Percentiles rank a stretch among this genome's conserved stretches.
Evolutionary conservation across 2,888 invertebrate species (phyloP).

Genomic region (Cryptus viduatorius): DNA sequence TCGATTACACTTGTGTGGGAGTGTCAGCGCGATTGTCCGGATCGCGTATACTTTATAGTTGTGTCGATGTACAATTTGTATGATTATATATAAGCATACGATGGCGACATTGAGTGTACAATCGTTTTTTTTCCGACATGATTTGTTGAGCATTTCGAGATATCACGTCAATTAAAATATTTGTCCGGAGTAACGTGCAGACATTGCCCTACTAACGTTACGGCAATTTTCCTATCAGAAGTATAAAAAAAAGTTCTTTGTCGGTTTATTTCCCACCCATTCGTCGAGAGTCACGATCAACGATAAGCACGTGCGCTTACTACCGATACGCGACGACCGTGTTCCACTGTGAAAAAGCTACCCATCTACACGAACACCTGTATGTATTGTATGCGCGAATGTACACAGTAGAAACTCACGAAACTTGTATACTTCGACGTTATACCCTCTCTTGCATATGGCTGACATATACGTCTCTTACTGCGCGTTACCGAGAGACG

Average conservation of each 20-base stretch:
- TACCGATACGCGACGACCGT: constrained; percentile 47
- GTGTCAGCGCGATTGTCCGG: too few relatives aligned
- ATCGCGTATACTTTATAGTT: too few relatives aligned
- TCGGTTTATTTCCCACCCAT: constrained; percentile 26
- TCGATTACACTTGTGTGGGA: too few relatives aligned
- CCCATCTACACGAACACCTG: constrained; percentile 9
- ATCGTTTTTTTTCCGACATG: constrained; percentile 8
- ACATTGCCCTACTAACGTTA: constrained; percentile 23
- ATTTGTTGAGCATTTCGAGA: background rate
- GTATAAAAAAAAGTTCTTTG: constrained; percentile 23
- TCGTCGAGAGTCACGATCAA: constrained; percentile 49
- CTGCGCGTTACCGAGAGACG: background rate
- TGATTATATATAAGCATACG: background rate
- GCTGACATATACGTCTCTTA: background rate
- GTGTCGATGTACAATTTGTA: background rate
- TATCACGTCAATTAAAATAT: background rate
- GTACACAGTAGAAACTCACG: background rate
- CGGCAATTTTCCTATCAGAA: constrained; percentile 24
- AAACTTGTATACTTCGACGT: background rate
- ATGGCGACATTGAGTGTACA: background rate
- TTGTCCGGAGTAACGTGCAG: background rate
- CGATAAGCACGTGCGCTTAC: constrained; percentile 44
- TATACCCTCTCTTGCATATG: background rate
- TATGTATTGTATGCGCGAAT: background rate
- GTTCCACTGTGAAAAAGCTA: background rate